A percentile compares a stretch with the other conserved stretches of the same genome.
Evolutionary conservation across 2,888 invertebrate genomes (phyloP).

Genomic region (Dorcus hopei): DNA sequence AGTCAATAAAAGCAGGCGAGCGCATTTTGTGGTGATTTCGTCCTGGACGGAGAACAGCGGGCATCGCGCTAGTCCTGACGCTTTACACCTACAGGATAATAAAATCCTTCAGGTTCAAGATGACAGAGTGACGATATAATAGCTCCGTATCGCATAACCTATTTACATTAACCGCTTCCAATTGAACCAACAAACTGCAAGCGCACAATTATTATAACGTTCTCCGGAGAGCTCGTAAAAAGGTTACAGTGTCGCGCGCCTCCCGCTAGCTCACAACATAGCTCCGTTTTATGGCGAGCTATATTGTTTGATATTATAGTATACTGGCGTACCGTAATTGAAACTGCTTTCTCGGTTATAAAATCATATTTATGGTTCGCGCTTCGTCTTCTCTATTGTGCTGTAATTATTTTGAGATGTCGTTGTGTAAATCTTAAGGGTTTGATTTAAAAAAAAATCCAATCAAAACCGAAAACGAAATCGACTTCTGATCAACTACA

Average conservation of each 20-base stretch:
- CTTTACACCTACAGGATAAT: conserved; percentile 45
- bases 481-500: too few relatives aligned
- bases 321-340: conserved; percentile 30
- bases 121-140: conserved; percentile 36
- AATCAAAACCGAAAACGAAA: too few relatives aligned
- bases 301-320: conserved; percentile 21
- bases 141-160: conserved; percentile 23
- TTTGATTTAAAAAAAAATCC: too few relatives aligned
- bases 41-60: conserved; percentile 30
- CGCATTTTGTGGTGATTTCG: too few relatives aligned
- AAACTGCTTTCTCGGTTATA: conserved; percentile 25
- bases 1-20: too few relatives aligned
- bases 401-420: too few relatives aligned
- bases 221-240: background rate
- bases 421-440: too few relatives aligned
- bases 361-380: conserved; percentile 23
- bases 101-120: conserved; percentile 43
- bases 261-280: conserved; percentile 21
- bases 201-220: background rate
- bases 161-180: conserved; percentile 17
- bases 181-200: conserved; percentile 4
- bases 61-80: conserved; percentile 35
- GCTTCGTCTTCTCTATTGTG: background rate
- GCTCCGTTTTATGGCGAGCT: conserved; percentile 16
- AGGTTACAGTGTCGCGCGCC: conserved; percentile 23